Base-by-base conservation (phyloP, 2,888 invertebrate species). In the Azorinus chamasolen region DNA sequence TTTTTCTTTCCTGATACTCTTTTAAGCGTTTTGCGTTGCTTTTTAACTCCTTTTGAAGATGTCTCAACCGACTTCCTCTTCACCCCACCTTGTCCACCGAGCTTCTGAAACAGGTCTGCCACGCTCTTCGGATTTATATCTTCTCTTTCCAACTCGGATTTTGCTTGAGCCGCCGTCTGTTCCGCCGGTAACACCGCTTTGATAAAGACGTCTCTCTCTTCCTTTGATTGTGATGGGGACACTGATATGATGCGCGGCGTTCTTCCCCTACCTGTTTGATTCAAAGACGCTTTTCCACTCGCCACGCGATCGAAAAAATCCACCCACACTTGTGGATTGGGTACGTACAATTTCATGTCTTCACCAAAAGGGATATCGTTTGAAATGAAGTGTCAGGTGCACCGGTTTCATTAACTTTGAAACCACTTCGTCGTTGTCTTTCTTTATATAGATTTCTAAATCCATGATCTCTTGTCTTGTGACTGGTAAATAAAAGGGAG, bases 371-470 rank as follows among this genome's bases (percentile, higher is more conserved):
- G 48, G 48, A 46, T 46, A 46, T n/a, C 18, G 18, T n/a, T 46
- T 8, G 14, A 46, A 46, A 46, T 46, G 48, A 46, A 46, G 10
- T 46, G 48, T 46, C 18, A 46, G 18, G 48, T 46, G 48, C 48
- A 46, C 48, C 12, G 48, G 48, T 46, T 46, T 46, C 48, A 46
- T n/a, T n/a, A 46, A 46, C 6, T 46, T 8, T 46, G 48, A n/a
- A 8, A 20, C 10, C 12, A 6, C 48, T 46, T 46, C n/a, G 27
- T 43, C 69, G 10, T 54, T 20, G 25, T 20, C 55, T 6, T 4
- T 5, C 51, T 45, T 57, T 65, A 54, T 65, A 57, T 48, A 54
- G n/a, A 65, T 22, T n/a, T 57, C 65, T 24, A 57, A 46, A n/a
- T 66, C 58, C 58, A 24, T 48, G 22, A 57, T 10, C 32, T 50